Evolutionary conservation across 1,140 invertebrate genomes (phyloP).

Genomic region (Coboldia fuscipes): DNA sequence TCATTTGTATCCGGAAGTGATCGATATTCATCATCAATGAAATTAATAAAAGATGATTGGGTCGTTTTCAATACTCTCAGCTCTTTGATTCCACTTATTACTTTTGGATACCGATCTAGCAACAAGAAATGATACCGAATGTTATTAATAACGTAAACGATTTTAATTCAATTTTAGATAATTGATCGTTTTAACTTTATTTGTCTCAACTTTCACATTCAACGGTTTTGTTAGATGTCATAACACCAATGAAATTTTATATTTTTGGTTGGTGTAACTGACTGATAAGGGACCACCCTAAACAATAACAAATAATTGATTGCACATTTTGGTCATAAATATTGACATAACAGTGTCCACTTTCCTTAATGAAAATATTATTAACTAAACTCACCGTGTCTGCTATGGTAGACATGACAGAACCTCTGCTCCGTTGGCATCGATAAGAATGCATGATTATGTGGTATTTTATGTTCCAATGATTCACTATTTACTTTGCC

Average conservation of each 20-base stretch:
- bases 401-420: constrained; percentile 35
- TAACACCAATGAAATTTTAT: too few relatives aligned
- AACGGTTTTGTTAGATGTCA: too few relatives aligned
- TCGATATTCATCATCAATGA: constrained; percentile 50
- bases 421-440: constrained; percentile 35
- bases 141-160: neutral
- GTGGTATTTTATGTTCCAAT: constrained; percentile 9
- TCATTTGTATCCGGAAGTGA: constrained; percentile 49
- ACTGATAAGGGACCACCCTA: too few relatives aligned
- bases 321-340: neutral
- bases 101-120: constrained; percentile 22
- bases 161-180: neutral
- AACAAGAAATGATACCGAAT: neutral
- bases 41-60: constrained; percentile 53
- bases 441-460: constrained; percentile 54
- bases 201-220: too few relatives aligned
- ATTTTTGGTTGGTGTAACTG: too few relatives aligned
- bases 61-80: constrained; percentile 51
- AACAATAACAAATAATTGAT: too few relatives aligned
- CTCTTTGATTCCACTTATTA: constrained; percentile 39
- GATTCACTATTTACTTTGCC: neutral
- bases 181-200: too few relatives aligned
- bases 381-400: constrained; percentile 30
- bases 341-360: neutral
- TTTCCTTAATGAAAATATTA: neutral